Base-by-base conservation (phyloP, 2,797 vertebrate species). In the Myotis pilosus region DNA sequence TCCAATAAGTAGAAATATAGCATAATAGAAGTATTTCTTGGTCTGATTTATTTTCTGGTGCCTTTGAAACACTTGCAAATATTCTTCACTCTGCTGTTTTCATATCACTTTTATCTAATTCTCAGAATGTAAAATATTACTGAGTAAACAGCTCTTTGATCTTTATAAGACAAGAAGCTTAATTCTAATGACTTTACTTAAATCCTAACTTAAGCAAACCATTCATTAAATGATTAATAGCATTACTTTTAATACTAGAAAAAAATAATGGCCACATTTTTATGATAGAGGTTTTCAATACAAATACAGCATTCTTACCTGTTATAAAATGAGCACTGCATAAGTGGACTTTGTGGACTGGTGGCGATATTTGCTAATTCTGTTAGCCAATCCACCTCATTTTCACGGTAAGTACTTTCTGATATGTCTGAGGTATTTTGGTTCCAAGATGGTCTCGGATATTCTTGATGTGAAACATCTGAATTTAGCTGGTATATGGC, bases 331-430 rank as follows among this genome's bases (percentile, higher is more conserved):
- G 98, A 98, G 64, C 99, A 99, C 97, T 99, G 99, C 98, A 99
- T 98, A 90, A 99, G 98, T 80, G 99, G 99, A 96, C 99, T 99
- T 96, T 99, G 99, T 95, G 99, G 99, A 97, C 99, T 99, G 44
- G 99, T 99, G 96, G 99, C 99, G 38, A 99, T 99, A 97, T 99
- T 99, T 96, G 99, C 99, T 96, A 99, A 98, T 97, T 99, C 99
- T 53, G 99, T 98, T 68, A 99, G 98, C 99, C 99, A 99, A 98
- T 99, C 99, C 96, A 98, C 98, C 84, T 99, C 99, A 96, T 97
- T 98, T 97, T 98, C 98, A 97, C 95, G 96, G 80, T 98, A 97
- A 97, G 97, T 87, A 94, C 97, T 98, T 78, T 99, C 98, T 55
- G 99, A 96, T 97, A 97, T 98, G 94, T 96, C 98, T 98, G 98